Base-by-base conservation (phyloP, 2,888 invertebrate genomes). In the Apotomis turbidana region DNA sequence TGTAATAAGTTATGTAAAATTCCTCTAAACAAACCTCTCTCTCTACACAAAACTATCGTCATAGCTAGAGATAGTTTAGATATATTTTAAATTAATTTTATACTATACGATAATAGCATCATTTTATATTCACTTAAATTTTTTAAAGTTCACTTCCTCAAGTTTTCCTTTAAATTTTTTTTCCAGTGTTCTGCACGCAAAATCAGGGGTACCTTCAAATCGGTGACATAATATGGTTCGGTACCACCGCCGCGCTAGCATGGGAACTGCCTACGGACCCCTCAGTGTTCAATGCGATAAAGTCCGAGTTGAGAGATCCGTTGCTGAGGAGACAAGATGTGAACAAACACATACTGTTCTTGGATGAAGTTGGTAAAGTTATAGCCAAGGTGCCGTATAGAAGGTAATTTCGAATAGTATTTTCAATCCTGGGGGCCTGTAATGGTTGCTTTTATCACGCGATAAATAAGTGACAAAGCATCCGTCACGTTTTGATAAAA, bases 241-340 rank as follows among this genome's bases (percentile, higher is more conserved):
- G 96, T 0, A 93, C 95, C 58, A 97, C 97, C 0, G 96, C 96
- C 0, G 96, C 96, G 1, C 87, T 97, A 78, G 97, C 97, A 0
- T 97, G 96, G 95, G 95, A 96, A 80, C 86, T 97, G 58, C 97
- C 97, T 0, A 94, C 95, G 38, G 95, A 95, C 73, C 95, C 91
- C 0, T 76, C 83, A 3, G 52, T 84, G 0, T 89, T 89, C 54
- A 75, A 83, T 4, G 76, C 84, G 41, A 80, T 90, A 27, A 89
- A 81, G 69, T 82, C 86, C 1, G 76, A 83, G 8, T 76, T 83
- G 3, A 88, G 86, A 60, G 55, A 77, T 0, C 78, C 78, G 1
- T 74, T 78, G 3, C 78, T 82, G 5, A 81, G 89, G 52, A 83
- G 90, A 59, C 79, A 83, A 12, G 90, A 90, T 49, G 77, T 80